Evolutionary conservation across 2,888 invertebrate species (phyloP).

Genomic region (Salpingus planirostris): DNA sequence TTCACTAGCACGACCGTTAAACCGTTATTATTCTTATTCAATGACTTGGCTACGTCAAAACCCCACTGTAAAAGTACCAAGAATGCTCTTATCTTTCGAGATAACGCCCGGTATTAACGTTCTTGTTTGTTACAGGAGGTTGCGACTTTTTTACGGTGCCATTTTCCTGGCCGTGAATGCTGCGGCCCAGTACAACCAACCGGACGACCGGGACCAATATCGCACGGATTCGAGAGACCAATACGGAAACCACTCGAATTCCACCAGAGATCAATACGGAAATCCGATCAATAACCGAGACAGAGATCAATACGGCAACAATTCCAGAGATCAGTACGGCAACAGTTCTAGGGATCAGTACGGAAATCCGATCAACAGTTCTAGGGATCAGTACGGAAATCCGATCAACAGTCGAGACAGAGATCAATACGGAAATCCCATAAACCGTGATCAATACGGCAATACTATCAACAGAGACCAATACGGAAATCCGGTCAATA

Average conservation of each 20-base stretch:
- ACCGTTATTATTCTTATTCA: too few relatives aligned
- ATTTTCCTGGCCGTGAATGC: too few relatives aligned
- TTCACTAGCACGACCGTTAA: too few relatives aligned
- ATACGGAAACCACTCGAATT: constrained; percentile 13
- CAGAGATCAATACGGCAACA: constrained; percentile 2
- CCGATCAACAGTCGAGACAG: neutral
- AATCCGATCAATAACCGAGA: constrained; percentile 8
- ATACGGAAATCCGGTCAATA: neutral
- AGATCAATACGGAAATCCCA: neutral
- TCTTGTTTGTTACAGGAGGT: too few relatives aligned
- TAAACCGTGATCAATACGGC: neutral
- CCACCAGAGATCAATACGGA: neutral
- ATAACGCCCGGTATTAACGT: too few relatives aligned
- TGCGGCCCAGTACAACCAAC: too few relatives aligned
- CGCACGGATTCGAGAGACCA: too few relatives aligned
- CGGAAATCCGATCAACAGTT: neutral
- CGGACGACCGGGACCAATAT: too few relatives aligned
- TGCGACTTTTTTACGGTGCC: too few relatives aligned
- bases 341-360: neutral
- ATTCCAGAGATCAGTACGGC: constrained; percentile 1
- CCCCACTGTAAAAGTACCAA: too few relatives aligned
- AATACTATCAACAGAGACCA: neutral
- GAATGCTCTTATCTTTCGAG: too few relatives aligned
- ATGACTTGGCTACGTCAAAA: too few relatives aligned
- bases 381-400: neutral